Evolutionary conservation across 2,797 vertebrate genomes (phyloP).

Genomic region (Schizopygopsis malacanthus): DNA sequence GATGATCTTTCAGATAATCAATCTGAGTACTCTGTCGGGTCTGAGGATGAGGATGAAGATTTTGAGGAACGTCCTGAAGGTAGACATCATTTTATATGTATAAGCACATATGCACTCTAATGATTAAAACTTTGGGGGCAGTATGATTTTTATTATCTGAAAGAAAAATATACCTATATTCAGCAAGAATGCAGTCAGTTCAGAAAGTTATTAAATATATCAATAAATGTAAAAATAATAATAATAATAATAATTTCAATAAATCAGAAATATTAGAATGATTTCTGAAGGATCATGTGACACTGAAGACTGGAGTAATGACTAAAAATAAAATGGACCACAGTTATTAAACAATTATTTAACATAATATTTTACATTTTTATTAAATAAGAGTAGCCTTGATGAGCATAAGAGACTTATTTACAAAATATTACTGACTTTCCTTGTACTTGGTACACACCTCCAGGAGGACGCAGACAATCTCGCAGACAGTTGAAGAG

Average conservation of each 20-base stretch:
- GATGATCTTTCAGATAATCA: conserved; percentile 99
- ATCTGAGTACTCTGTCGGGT: conserved; percentile 97
- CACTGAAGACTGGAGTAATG: not conserved
- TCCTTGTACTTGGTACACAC: not conserved
- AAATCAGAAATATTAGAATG: not conserved
- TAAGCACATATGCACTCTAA: not conserved
- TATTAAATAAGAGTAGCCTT: not conserved
- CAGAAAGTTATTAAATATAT: not conserved
- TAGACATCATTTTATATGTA: conserved; percentile 44
- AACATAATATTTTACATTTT: not conserved
- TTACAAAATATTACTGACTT: not conserved
- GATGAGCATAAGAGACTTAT: not conserved
- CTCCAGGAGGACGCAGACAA: conserved; percentile 91
- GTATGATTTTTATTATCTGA: not conserved
- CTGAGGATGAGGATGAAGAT: conserved; percentile 98
- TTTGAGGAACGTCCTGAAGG: conserved; percentile 98
- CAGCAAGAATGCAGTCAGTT: not conserved
- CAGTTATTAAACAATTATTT: not conserved
- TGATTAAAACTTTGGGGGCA: not conserved
- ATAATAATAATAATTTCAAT: not conserved
- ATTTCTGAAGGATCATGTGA: not conserved
- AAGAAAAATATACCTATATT: not conserved
- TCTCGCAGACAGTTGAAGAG: conserved; percentile 93
- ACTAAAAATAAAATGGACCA: not conserved
- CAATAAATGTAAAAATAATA: no score